A percentile compares a stretch with the other conserved stretches of the same genome.
phyloP scores from a whole-genome alignment of 1,140 invertebrate species.

The Sinella curviseta region DNA sequence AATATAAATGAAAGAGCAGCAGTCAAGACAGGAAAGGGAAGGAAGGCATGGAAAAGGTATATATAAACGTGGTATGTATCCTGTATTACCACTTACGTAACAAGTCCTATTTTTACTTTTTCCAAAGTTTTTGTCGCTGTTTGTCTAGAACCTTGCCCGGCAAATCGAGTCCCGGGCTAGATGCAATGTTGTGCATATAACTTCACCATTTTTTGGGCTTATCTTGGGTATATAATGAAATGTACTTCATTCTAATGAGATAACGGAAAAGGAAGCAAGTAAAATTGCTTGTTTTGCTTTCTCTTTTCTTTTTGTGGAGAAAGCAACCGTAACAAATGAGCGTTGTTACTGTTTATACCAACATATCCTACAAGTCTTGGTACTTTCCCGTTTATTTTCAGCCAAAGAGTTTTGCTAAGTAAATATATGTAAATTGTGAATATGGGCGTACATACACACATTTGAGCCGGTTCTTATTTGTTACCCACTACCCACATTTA shows the following conservation, averaged over 20 bases:
- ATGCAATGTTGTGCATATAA: background rate
- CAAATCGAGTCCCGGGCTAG: background rate
- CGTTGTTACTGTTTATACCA: background rate
- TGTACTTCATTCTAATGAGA: background rate
- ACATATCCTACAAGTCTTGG: background rate
- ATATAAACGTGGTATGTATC: background rate
- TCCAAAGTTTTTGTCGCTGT: too few relatives aligned
- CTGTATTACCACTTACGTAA: background rate
- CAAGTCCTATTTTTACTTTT: too few relatives aligned
- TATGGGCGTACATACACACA: background rate
- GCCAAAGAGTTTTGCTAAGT: background rate
- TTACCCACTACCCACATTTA: background rate
- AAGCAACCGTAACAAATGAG: slow-evolving; percentile 5
- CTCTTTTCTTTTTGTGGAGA: background rate
- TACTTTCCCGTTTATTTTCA: background rate
- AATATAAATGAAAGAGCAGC: slow-evolving; percentile 16
- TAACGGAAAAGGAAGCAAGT: background rate
- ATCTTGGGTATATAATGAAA: background rate
- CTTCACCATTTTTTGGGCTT: background rate
- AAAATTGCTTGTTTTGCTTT: background rate
- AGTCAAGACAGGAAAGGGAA: background rate
- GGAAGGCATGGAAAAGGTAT: background rate
- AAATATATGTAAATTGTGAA: background rate
- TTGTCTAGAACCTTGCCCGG: background rate
- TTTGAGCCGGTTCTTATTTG: background rate